Conservation (phyloP, 2,888 invertebrate genomes). For the Celastrina argiolus region DNA sequence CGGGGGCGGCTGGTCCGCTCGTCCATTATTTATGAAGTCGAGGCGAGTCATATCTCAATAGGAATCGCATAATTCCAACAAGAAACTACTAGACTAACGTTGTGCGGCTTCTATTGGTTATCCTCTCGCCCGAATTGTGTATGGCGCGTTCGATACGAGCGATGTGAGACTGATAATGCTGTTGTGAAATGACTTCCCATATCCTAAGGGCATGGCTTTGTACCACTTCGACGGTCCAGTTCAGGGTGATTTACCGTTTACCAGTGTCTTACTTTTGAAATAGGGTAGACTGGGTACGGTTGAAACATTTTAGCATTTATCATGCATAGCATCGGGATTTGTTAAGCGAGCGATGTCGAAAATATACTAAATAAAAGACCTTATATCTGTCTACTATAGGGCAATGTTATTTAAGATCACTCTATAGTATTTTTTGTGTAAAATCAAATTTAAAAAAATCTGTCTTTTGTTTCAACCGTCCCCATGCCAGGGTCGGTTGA, state of each 20-base stretch:
- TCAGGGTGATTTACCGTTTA: constrained; percentile 8
- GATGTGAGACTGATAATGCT: constrained; percentile 76
- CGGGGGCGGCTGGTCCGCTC: constrained; percentile 61
- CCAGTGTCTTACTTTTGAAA: constrained; percentile 20
- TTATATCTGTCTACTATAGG: too few species aligned
- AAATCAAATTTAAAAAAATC: too few species aligned
- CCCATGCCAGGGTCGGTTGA: too few species aligned
- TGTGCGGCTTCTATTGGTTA: constrained; percentile 48
- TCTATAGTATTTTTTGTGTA: too few species aligned
- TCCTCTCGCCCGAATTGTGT: constrained; percentile 53
- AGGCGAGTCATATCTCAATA: constrained; percentile 43
- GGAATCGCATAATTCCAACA: constrained; percentile 41
- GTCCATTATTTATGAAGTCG: constrained; percentile 55
- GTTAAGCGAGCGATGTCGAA: too few species aligned
- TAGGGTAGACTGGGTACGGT: too few species aligned
- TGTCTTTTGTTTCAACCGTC: too few species aligned
- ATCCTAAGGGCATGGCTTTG: constrained; percentile 16
- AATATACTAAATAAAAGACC: too few species aligned
- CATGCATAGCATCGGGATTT: too few species aligned
- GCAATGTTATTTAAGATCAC: too few species aligned
- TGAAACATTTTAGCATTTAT: too few species aligned
- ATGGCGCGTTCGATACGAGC: constrained; percentile 71
- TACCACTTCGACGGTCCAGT: constrained; percentile 1
- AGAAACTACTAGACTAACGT: constrained; percentile 32
- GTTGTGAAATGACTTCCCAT: constrained; percentile 45